Percentiles rank a stretch among this genome's conserved stretches.
These are phyloP conservation scores for Sminthurinus aureus DNA, from an alignment of 2,888 invertebrate genomes.

Conservation along the genomic window DNA sequence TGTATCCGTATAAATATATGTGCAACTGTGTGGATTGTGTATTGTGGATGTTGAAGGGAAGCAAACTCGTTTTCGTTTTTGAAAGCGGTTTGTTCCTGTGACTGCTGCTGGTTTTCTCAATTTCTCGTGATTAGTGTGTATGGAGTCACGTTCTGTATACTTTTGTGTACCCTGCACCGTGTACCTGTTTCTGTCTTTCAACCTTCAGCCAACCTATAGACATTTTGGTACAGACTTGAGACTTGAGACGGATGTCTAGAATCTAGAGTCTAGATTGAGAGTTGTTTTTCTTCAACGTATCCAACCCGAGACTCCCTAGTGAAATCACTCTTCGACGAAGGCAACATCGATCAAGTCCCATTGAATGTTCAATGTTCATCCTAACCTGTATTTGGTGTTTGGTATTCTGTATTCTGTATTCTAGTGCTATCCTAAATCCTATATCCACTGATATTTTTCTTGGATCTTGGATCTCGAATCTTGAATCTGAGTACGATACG, in stretches of 20 bases:
- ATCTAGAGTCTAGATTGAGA: no score
- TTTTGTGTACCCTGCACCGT: neutral
- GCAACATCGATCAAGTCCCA: neutral
- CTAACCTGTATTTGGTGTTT: no score
- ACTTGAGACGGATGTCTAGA: no score
- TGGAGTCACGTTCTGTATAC: neutral
- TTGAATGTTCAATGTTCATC: neutral
- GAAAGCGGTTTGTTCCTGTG: no score
- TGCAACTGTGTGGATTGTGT: neutral
- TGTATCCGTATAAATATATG: neutral
- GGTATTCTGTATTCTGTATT: no score
- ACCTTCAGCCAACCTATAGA: neutral
- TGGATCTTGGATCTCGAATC: no score
- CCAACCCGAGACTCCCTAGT: constrained; percentile 6
- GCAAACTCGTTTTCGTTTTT: no score
- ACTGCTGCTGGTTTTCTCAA: constrained; percentile 14
- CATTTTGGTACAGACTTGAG: no score
- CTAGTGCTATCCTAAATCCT: no score
- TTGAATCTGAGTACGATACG: no score
- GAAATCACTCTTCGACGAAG: constrained; percentile 8
- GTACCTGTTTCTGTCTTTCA: constrained; percentile 11
- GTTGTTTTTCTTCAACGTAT: neutral
- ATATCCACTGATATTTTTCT: no score
- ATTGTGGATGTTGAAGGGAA: no score
- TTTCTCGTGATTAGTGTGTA: constrained; percentile 8